Evolutionary conservation across 2,797 vertebrate species (phyloP).

Genomic region (Otus scops): DNA sequence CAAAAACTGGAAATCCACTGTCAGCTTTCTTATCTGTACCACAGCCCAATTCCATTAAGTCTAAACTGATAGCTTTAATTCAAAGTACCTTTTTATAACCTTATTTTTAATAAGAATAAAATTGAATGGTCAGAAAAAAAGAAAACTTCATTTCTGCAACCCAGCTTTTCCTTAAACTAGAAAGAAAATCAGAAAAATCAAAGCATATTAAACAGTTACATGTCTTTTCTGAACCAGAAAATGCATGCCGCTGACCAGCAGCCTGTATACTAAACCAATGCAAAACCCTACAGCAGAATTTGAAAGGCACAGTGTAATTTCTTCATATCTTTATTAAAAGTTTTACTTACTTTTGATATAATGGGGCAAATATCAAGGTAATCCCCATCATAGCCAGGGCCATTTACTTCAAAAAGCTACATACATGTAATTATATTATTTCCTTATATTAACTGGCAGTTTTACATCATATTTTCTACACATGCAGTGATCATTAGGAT

Average conservation of each 20-base stretch:
- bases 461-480: neutral
- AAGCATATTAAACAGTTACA: neutral
- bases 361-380: neutral
- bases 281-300: neutral
- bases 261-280: neutral
- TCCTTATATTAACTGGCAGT: neutral
- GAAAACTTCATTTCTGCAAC: neutral
- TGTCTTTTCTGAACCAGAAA: neutral
- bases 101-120: neutral
- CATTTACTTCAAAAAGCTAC: neutral
- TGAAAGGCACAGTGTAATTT: neutral
- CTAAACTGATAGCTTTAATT: neutral
- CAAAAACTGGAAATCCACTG: neutral
- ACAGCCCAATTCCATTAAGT: neutral
- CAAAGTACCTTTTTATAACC: neutral
- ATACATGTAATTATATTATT: neutral
- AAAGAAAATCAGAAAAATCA: neutral
- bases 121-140: neutral
- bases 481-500: neutral
- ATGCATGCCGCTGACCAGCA: neutral
- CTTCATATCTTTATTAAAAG: neutral
- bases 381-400: neutral
- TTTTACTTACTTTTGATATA: neutral
- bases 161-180: neutral
- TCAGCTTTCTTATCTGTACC: neutral